Percentiles rank a stretch among this genome's conserved stretches.
Evolutionary conservation across 2,888 invertebrate genomes (phyloP).

Genomic region (Eurois occulta): DNA sequence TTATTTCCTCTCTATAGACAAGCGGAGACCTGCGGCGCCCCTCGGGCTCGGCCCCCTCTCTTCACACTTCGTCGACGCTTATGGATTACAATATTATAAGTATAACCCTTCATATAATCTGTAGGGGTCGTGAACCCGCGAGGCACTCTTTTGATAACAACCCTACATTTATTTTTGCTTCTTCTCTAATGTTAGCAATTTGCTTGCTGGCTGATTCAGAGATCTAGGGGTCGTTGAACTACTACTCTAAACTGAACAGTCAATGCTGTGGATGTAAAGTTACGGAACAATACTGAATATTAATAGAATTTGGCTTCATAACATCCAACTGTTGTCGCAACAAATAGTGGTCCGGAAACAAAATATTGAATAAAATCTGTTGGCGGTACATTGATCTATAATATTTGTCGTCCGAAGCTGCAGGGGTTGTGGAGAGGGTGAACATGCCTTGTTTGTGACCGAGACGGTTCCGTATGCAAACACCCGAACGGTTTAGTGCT

Average conservation of each 20-base stretch:
- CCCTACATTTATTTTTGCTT: constrained; percentile 34
- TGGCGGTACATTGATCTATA: constrained; percentile 49
- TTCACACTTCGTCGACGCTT: constrained; percentile 58
- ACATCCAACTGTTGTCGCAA: not conserved
- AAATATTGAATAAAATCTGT: constrained; percentile 33
- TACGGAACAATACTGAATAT: not conserved
- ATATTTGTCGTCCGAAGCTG: constrained; percentile 36
- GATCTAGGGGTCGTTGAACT: constrained; percentile 23
- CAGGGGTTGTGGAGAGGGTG: constrained; percentile 43
- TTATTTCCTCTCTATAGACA: constrained; percentile 31
- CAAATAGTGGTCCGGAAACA: constrained; percentile 26
- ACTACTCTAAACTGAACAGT: constrained; percentile 4
- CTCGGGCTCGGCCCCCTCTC: constrained; percentile 24
- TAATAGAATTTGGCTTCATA: constrained; percentile 15
- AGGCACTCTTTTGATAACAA: constrained; percentile 30
- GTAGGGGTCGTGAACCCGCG: constrained; percentile 31
- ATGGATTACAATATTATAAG: constrained; percentile 52
- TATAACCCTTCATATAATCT: constrained; percentile 49
- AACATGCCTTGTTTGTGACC: constrained; percentile 36
- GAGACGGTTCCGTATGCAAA: constrained; percentile 49
- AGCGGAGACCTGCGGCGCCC: constrained; percentile 11
- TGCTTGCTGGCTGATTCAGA: constrained; percentile 2
- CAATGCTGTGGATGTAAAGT: constrained; percentile 14
- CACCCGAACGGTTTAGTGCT: constrained; percentile 29
- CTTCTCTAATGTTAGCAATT: constrained; percentile 18